Conservation (phyloP, 2,888 invertebrate species). For the Octodonta nipae region DNA sequence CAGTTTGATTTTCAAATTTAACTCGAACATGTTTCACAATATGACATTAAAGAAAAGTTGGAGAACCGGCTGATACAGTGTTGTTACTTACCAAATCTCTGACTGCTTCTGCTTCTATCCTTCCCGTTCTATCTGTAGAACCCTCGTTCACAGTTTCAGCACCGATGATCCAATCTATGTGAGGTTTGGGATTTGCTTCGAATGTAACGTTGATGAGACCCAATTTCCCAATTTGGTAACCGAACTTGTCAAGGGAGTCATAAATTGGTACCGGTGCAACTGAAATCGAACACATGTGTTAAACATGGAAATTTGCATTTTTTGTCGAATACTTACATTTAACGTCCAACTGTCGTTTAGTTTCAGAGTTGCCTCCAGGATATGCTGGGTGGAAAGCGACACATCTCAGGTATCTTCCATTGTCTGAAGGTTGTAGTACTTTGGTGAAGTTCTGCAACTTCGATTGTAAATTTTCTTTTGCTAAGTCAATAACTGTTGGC, state of each 20-base stretch:
- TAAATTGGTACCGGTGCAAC: constrained; percentile 51
- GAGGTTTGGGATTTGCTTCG: constrained; percentile 56
- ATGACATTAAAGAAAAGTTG: no score
- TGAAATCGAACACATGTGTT: no score
- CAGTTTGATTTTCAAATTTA: no score
- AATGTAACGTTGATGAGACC: constrained; percentile 62
- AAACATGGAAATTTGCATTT: no score
- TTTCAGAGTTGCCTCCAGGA: constrained; percentile 27
- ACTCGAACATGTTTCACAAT: no score
- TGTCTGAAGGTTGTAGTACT: constrained; percentile 48
- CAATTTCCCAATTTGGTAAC: constrained; percentile 56
- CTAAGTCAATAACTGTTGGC: constrained; percentile 39
- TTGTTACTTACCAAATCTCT: constrained; percentile 37
- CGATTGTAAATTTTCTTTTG: constrained; percentile 46
- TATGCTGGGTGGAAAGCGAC: constrained; percentile 53
- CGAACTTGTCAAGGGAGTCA: constrained; percentile 53
- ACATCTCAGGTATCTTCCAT: constrained; percentile 51
- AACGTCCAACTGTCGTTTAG: constrained; percentile 40
- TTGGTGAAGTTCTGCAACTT: constrained; percentile 54
- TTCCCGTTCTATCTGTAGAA: constrained; percentile 35
- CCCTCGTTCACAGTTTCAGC: constrained; percentile 43
- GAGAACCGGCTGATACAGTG: no score
- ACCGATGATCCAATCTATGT: constrained; percentile 54
- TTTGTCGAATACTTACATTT: constrained; percentile 42
- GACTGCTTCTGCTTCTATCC: constrained; percentile 38